Base-by-base conservation (phyloP, 2,113 vertebrate genomes). In the Taurulus bubalis region DNA sequence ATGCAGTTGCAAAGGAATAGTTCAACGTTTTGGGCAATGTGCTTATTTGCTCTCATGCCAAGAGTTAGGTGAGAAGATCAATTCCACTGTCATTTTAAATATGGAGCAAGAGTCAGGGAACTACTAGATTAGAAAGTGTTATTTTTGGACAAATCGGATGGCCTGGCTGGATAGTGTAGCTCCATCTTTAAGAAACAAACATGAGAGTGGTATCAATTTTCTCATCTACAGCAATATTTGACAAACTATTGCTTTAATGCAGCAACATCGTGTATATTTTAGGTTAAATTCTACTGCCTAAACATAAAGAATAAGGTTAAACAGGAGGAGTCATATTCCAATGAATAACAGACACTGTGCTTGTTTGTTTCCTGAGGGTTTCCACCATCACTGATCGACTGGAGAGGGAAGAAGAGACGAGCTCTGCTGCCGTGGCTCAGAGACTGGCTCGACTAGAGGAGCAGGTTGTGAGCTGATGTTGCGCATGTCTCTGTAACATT, bases 401-500 rank as follows among this genome's bases (percentile, higher is more conserved):
- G 85, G 96, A 97, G 53, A 89, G 91, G 81, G 95, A 96, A 67
- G 81, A 79, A 9, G 90, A 95, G 80, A 94, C 87, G 75, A 94
- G 92, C 26, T 94, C 94, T 0, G 91, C 90, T 18, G 73, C 92
- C 18, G 18, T 95, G 83, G 91, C 93, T 55, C 95, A 95, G 85
- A 95, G 95, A 45, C 72, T 98, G 85, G 56, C 79, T 22, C 92
- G 91, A 75, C 91, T 99, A 67, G 97, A 99, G 92, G 95, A 97
- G 24, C 97, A 99, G 97, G 98, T 99, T 72, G 47, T 83, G 42
- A 75, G 55, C 79, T 75, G 11, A 66, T 51, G 60, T 82, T 47
- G 63, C 56, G 75, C 71, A 40, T 74, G 47, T 16, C 53, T 62
- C 36, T 75, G 51, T 68, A 6, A 51, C 24, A 62, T 73, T 70